Evolutionary conservation across 2,888 invertebrate genomes (phyloP).

Genomic region (Plagodis pulveraria): DNA sequence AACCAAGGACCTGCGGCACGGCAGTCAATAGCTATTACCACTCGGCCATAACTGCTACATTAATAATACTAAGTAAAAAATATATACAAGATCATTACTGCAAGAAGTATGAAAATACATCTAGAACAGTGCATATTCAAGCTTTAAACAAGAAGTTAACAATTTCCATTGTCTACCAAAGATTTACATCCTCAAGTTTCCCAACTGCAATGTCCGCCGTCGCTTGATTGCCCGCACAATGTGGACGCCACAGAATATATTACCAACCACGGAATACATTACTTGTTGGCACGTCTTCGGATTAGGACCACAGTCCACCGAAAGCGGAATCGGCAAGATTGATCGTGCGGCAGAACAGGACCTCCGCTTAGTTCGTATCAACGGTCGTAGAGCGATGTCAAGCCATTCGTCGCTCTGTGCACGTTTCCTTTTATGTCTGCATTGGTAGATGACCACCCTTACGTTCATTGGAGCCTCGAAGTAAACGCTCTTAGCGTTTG

Average conservation of each 20-base stretch:
- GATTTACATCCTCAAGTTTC: slow-evolving; percentile 30
- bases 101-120: background rate
- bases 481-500: background rate
- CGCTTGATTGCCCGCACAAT: slow-evolving; percentile 44
- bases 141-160: background rate
- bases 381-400: slow-evolving; percentile 5
- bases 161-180: slow-evolving; percentile 5
- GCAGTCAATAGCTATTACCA: no score
- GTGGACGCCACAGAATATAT: slow-evolving; percentile 35
- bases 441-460: slow-evolving; percentile 27
- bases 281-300: slow-evolving; percentile 35
- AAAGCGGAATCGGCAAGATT: slow-evolving; percentile 20
- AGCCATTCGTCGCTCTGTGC: slow-evolving; percentile 17
- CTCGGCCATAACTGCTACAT: no score
- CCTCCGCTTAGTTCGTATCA: slow-evolving; percentile 4
- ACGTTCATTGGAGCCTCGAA: background rate
- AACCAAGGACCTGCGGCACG: no score
- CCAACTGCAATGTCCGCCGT: slow-evolving; percentile 29
- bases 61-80: background rate
- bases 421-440: slow-evolving; percentile 25
- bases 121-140: background rate
- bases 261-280: slow-evolving; percentile 37
- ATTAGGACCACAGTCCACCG: slow-evolving; percentile 19
- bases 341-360: slow-evolving; percentile 16
- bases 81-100: background rate